Percentiles rank a stretch among this genome's conserved stretches.
These are phyloP conservation scores for Oxyura jamaicensis DNA, from an alignment of 2,113 vertebrate genomes.

Conservation along the genomic window DNA sequence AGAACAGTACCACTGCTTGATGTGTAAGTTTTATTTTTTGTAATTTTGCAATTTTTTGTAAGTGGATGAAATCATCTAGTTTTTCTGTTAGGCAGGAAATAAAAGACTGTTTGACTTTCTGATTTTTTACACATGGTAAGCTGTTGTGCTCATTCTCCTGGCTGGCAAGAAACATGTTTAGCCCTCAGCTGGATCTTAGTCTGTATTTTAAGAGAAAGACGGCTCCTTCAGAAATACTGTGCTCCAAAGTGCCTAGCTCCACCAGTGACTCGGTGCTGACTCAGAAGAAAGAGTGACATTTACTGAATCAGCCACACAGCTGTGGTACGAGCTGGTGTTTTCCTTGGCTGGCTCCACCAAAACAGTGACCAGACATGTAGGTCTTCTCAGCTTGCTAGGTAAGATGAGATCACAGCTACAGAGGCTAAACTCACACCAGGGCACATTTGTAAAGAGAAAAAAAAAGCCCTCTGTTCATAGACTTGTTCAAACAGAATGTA, in stretches of 20 bases:
- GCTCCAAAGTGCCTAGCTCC: background rate
- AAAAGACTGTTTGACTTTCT: background rate
- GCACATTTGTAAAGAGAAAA: background rate
- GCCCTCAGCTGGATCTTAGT: background rate
- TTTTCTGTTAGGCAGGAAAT: background rate
- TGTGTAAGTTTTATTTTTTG: background rate
- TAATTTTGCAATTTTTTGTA: background rate
- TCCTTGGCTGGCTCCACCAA: background rate
- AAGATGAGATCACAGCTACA: background rate
- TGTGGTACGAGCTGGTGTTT: background rate
- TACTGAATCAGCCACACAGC: background rate
- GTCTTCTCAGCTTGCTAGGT: background rate
- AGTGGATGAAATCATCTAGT: background rate
- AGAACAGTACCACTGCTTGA: background rate
- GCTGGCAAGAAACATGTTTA: background rate
- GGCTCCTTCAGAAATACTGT: background rate
- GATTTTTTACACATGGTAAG: background rate
- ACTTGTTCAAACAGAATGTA: background rate
- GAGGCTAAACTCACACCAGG: background rate
- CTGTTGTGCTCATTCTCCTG: background rate
- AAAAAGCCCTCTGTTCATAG: background rate
- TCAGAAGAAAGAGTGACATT: background rate
- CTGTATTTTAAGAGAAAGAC: background rate
- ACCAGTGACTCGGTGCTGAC: slow-evolving; percentile 27
- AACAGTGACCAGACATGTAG: background rate